Base-by-base conservation (phyloP, 2,888 invertebrate genomes). In the Tenthredo livida region DNA sequence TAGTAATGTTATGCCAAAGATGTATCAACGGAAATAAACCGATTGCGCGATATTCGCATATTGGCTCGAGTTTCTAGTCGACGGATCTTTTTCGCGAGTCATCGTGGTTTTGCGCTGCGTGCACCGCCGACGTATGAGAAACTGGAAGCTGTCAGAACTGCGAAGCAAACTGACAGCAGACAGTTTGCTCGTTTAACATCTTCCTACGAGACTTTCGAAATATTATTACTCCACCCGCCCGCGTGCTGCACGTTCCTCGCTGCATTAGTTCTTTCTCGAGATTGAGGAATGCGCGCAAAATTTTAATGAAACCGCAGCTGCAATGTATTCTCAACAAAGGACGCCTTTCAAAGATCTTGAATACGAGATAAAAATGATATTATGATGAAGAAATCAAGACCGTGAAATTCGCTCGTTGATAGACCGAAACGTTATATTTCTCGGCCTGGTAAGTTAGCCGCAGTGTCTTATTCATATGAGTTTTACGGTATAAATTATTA, bases 181-280 rank as follows among this genome's bases (percentile, higher is more conserved):
- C 92, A 92, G 91, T 91, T 90, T 86, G 89, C 91, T 92, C 92
- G 90, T 92, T 92, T 91, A 92, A 90, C 91, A 90, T 92, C 90
- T 88, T 88, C 88, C 84, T 84, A 85, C 85, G 88, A 87, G 70
- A 61, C 80, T 88, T 88, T 86, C 86, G 90, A 91, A 91, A 92
- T 91, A 89, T 90, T 91, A 89, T 90, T 90, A 89, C 89, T 90
- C 88, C 89, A 86, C 88, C 88, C 86, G 29, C 29, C 29, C 29
- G 29, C 85, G 50, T 87, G 85, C 29, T 29, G 84, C n/a, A n/a
- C 85, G 86, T 86, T 85, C 86, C 86, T 87, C n/a, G n/a, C 87
- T 84, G 75, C 87, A 54, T 83, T 85, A 72, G 75, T 54, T 73
- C 47, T 73, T 58, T 86, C 82, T 50, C 80, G 89, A 89, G 89